These are phyloP conservation scores for Odontomachus brunneus DNA, from an alignment of 1,140 invertebrate genomes.

Conservation along the genomic window DNA sequence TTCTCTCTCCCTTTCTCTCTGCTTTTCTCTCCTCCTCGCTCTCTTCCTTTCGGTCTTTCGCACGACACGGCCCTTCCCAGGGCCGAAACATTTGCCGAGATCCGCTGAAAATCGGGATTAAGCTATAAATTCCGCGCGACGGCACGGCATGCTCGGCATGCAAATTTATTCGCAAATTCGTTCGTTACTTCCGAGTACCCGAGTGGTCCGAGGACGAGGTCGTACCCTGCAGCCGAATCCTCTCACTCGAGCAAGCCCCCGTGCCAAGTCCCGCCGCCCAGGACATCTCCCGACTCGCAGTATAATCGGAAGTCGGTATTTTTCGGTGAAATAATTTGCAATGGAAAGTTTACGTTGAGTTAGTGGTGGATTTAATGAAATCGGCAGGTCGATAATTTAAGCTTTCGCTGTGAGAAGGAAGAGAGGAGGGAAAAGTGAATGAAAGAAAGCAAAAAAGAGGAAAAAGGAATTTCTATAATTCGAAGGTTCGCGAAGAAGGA, in stretches of 20 bases:
- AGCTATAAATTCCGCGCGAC: conserved; percentile 59
- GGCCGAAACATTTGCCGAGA: conserved; percentile 48
- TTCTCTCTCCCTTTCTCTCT: neutral
- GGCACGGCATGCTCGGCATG: conserved; percentile 30
- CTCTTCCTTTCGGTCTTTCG: neutral
- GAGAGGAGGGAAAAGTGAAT: too few relatives aligned
- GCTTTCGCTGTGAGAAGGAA: neutral
- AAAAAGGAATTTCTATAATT: neutral
- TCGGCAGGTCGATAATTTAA: conserved; percentile 18
- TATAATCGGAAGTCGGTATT: conserved; percentile 35
- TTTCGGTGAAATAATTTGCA: conserved; percentile 42
- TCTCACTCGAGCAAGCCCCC: neutral
- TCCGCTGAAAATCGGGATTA: conserved; percentile 55
- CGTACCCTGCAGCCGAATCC: conserved; percentile 5
- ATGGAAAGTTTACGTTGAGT: conserved; percentile 23
- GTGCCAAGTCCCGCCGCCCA: conserved; percentile 29
- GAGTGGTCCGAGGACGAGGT: conserved; percentile 22
- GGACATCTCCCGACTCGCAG: neutral
- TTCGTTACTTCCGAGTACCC: conserved; percentile 57
- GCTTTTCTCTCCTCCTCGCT: neutral
- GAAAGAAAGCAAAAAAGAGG: too few relatives aligned
- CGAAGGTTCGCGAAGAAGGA: too few relatives aligned
- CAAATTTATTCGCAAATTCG: conserved; percentile 62
- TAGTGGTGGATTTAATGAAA: conserved; percentile 27
- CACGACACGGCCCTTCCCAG: neutral